Conservation (phyloP, 2,888 invertebrate genomes). For the Dugesia japonica region DNA sequence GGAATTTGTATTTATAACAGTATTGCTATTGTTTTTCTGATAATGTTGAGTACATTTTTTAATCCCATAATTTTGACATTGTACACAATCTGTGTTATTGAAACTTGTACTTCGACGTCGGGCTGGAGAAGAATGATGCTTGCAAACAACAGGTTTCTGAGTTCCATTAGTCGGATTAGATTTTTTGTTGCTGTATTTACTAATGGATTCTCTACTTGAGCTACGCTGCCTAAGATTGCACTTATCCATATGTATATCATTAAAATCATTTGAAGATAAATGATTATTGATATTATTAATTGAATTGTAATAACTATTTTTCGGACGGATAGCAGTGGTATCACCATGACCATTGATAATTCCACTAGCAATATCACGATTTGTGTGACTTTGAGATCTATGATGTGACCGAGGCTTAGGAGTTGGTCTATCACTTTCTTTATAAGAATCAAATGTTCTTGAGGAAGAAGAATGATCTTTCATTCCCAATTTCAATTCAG, state of each 20-base stretch:
- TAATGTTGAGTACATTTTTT: not conserved
- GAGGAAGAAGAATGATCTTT: not conserved
- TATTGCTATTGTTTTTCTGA: not conserved
- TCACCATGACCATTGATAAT: not conserved
- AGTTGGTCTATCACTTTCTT: not conserved
- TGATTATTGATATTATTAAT: not conserved
- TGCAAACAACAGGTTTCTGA: not conserved
- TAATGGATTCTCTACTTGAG: not conserved
- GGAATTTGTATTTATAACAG: not conserved
- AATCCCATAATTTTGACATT: not conserved
- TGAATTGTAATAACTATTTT: not conserved
- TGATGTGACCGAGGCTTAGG: not conserved
- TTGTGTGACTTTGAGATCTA: not conserved
- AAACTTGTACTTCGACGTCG: not conserved
- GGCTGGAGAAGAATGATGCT: not conserved
- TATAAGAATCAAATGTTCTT: constrained; percentile 5
- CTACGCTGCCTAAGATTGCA: not conserved
- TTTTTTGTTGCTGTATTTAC: not conserved
- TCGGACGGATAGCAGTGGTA: not conserved
- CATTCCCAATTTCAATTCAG: not conserved
- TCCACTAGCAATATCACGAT: not conserved
- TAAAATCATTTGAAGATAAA: not conserved
- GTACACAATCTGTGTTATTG: not conserved
- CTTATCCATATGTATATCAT: not conserved
- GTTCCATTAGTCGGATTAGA: not conserved